Conservation (phyloP, 1,140 invertebrate genomes). For the Drosophila paulistorum region DNA sequence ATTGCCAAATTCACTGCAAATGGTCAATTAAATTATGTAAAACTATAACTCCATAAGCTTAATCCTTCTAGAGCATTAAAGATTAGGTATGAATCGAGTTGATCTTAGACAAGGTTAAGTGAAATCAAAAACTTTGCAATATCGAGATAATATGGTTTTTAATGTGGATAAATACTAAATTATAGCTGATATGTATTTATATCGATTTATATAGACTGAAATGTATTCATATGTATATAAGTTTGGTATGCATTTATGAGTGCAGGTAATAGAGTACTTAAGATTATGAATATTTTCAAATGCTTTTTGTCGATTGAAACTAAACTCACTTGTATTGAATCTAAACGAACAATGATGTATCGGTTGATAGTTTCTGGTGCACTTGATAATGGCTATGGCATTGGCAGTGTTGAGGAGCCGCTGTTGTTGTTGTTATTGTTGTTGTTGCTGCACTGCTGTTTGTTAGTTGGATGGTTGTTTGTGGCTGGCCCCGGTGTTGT, state of each 20-base stretch:
- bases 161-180: too few species aligned
- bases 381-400: slow-evolving; percentile 76
- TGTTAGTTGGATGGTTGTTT: not conserved
- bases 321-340: slow-evolving; percentile 76
- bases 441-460: slow-evolving; percentile 12
- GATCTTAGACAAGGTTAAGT: too few species aligned
- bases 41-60: too few species aligned
- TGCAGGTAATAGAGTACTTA: not conserved
- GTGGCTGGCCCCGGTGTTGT: slow-evolving; percentile 22
- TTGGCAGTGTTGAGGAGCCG: slow-evolving; percentile 72
- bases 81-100: too few species aligned
- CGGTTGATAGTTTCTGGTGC: slow-evolving; percentile 60
- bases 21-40: too few species aligned
- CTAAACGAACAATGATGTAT: slow-evolving; percentile 76
- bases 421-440: slow-evolving; percentile 33
- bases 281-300: not conserved
- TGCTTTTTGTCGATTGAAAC: slow-evolving; percentile 12
- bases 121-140: too few species aligned
- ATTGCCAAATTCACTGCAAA: too few species aligned
- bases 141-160: too few species aligned
- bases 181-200: not conserved
- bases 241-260: not conserved
- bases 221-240: not conserved
- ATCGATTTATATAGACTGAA: not conserved
- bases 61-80: too few species aligned